These are phyloP conservation scores for Pachypsylla venusta DNA, from an alignment of 1,140 invertebrate species.

Conservation along the genomic window DNA sequence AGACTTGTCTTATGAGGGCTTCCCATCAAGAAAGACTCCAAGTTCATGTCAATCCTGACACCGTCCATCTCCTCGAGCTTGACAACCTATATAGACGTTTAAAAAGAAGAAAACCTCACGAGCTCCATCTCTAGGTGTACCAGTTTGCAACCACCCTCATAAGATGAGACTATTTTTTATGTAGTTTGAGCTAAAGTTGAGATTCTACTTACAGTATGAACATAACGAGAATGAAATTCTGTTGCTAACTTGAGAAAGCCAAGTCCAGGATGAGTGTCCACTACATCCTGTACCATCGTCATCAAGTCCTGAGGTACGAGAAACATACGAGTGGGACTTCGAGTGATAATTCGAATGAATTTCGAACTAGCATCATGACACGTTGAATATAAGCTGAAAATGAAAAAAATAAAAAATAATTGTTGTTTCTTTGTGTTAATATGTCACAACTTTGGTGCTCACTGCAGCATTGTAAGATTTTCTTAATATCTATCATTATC, in stretches of 20 bases:
- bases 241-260: conserved; percentile 92
- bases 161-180: background rate
- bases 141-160: background rate
- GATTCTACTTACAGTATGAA: conserved; percentile 69
- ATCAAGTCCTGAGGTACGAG: conserved; percentile 76
- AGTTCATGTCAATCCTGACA: background rate
- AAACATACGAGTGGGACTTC: conserved; percentile 33
- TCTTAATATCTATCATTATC: no score
- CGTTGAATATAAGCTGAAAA: conserved; percentile 31
- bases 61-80: background rate
- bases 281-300: conserved; percentile 88
- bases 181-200: no score
- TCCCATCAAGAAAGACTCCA: background rate
- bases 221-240: conserved; percentile 97
- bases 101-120: background rate
- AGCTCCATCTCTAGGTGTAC: background rate
- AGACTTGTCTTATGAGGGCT: background rate
- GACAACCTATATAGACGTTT: background rate
- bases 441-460: no score
- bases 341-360: conserved; percentile 73
- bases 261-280: conserved; percentile 97
- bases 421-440: no score
- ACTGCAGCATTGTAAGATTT: no score
- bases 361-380: conserved; percentile 80
- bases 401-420: no score